Evolutionary conservation across 2,888 invertebrate genomes (phyloP), one percentile per base, ranked within the genome.

Genomic region (Alloscopus bannaensis): DNA sequence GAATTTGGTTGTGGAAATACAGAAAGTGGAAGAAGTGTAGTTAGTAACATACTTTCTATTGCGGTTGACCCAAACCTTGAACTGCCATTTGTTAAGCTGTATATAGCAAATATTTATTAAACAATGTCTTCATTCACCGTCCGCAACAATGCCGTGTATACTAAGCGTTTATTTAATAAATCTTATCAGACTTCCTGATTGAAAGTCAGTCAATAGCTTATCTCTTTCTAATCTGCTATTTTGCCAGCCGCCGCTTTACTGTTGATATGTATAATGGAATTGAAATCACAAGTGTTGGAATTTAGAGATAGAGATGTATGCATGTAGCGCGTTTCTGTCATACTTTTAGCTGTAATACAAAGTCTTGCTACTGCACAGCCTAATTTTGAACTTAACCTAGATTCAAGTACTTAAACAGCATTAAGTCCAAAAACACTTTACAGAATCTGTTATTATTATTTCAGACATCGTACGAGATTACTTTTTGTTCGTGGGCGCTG

Each of bases 361-460:
- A 47, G n/a, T 47, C 47, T 22, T 26, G 36, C 36, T 36, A 24
- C 29, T 0, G 16, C 22, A 50, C 36, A 71, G 57, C 57, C 73
- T 57, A 66, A 66, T 75, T 59, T 75, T 75, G 76, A 76, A 76
- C 76, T 76, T 76, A 76, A 76, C 76, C 76, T 29, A 76, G 31
- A 68, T 75, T 68, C 60, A 31, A 50, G 28, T 31, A 47, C 62
- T 62, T 65, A 59, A 36, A 59, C 47, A 47, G 42, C 57, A 18
- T 52, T 31, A 45, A 50, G 66, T 20, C 47, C 16, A 36, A 57
- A 47, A 18, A 62, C 52, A 20, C 36, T 18, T 50, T 73, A 22
- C 40, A 59, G 50, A 26, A 50, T 22, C 20, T 64, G 22, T 72
- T 55, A 57, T 52, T 45, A 29, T 73, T 66, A 29, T 50, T 60